Evolutionary conservation across 2,888 invertebrate species (phyloP).

Genomic region (Gasteruption jaculator): DNA sequence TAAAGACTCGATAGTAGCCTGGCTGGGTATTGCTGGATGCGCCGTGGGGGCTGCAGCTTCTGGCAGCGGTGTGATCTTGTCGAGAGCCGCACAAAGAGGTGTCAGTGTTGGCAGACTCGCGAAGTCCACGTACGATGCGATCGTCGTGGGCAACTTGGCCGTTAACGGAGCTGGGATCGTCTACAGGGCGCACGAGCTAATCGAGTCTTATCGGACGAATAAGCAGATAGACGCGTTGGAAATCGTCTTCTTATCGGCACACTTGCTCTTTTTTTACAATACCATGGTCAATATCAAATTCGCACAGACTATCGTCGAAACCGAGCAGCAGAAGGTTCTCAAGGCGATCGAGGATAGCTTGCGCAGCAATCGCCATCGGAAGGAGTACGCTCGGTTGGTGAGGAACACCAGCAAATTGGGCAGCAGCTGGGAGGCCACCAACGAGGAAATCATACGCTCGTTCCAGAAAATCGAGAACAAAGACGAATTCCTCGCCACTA

Average conservation of each 20-base stretch:
- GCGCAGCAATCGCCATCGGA: slow-evolving; percentile 29
- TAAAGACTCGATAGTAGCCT: slow-evolving; percentile 24
- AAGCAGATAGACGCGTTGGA: too few species aligned
- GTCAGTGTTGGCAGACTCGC: slow-evolving; percentile 21
- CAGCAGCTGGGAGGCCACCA: slow-evolving; percentile 13
- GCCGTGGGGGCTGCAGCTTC: slow-evolving; percentile 26
- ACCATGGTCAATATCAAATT: slow-evolving; percentile 25
- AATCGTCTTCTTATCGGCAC: slow-evolving; percentile 22
- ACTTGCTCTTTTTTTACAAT: slow-evolving; percentile 30
- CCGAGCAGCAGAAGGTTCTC: slow-evolving; percentile 26
- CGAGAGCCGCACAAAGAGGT: slow-evolving; percentile 26
- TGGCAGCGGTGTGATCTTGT: slow-evolving; percentile 25
- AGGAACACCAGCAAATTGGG: slow-evolving; percentile 20
- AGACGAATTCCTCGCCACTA: slow-evolving; percentile 22
- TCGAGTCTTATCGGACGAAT: too few species aligned
- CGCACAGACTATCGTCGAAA: slow-evolving; percentile 25
- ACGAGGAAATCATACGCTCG: slow-evolving; percentile 30
- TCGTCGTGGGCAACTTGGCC: slow-evolving; percentile 22
- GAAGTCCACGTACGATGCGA: slow-evolving; percentile 25
- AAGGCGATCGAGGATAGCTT: slow-evolving; percentile 30
- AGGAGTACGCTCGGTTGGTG: slow-evolving; percentile 27
- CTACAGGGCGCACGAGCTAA: slow-evolving; percentile 19
- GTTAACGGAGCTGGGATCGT: slow-evolving; percentile 25
- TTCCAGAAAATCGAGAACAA: slow-evolving; percentile 25
- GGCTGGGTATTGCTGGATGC: slow-evolving; percentile 28